phyloP scores from a whole-genome alignment of 2,113 vertebrate genomes.

The Clarias gariepinus region DNA sequence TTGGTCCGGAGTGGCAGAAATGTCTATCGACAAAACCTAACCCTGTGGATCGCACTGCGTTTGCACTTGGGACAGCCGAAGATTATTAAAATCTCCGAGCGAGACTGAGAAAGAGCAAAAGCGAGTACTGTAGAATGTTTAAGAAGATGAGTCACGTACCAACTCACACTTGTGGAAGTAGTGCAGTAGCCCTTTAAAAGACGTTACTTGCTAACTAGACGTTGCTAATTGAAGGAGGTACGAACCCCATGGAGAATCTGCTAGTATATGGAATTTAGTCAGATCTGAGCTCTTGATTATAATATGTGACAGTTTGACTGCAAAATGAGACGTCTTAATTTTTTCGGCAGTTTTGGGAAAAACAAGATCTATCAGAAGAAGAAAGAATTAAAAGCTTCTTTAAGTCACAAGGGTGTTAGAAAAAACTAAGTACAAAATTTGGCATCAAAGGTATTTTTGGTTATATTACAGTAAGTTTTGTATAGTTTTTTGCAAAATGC shows the following conservation, averaged over 20 bases:
- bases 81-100: constrained; percentile 15
- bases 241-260: not conserved
- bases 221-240: not conserved
- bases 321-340: too few relatives aligned
- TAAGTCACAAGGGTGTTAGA: too few relatives aligned
- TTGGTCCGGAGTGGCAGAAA: constrained; percentile 23
- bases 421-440: too few relatives aligned
- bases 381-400: too few relatives aligned
- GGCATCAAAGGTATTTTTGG: too few relatives aligned
- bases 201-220: too few relatives aligned
- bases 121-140: not conserved
- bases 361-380: too few relatives aligned
- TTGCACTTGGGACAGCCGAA: not conserved
- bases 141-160: too few relatives aligned
- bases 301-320: too few relatives aligned
- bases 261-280: not conserved
- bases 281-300: not conserved
- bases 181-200: not conserved
- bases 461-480: too few relatives aligned
- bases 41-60: not conserved
- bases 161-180: not conserved
- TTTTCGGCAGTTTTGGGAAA: too few relatives aligned
- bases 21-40: constrained; percentile 9
- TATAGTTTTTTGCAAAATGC: too few relatives aligned
- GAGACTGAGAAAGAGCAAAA: not conserved